Percentiles rank a stretch among this genome's conserved stretches.
These are phyloP conservation scores for Spicauda simplicius DNA, from an alignment of 2,888 invertebrate species.

Conservation along the genomic window DNA sequence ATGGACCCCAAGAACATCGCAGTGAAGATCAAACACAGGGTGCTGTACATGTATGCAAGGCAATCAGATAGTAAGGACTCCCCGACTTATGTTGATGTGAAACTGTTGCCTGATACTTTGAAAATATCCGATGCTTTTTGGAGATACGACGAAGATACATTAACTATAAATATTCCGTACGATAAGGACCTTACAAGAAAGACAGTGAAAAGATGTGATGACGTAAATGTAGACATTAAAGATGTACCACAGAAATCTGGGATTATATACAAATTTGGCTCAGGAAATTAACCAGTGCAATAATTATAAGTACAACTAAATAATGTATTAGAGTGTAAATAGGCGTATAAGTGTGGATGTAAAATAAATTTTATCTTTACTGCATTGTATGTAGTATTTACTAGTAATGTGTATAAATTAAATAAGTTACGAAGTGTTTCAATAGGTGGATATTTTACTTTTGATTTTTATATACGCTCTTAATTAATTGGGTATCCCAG, in stretches of 20 bases:
- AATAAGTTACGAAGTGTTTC: too few species aligned
- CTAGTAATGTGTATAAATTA: too few species aligned
- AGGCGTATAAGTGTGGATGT: too few species aligned
- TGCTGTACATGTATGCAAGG: conserved; percentile 7
- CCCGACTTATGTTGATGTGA: conserved; percentile 5
- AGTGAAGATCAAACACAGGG: conserved; percentile 20
- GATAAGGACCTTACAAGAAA: neutral
- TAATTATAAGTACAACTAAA: too few species aligned
- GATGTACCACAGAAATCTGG: neutral
- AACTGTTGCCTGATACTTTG: conserved; percentile 12
- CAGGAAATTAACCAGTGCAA: too few species aligned
- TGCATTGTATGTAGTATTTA: too few species aligned
- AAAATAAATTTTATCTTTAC: too few species aligned
- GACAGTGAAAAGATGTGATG: neutral
- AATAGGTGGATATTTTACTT: too few species aligned
- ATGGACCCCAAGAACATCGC: conserved; percentile 2
- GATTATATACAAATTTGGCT: too few species aligned
- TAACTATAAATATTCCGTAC: conserved; percentile 11
- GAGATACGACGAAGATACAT: neutral
- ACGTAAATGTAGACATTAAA: neutral
- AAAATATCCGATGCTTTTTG: neutral
- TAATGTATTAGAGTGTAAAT: too few species aligned
- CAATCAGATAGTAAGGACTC: neutral
- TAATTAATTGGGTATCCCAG: too few species aligned
- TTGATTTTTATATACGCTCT: too few species aligned